Evolutionary conservation across 2,888 invertebrate species (phyloP), one percentile per base, ranked within the genome.

Genomic region (Marronus borbonicus): DNA sequence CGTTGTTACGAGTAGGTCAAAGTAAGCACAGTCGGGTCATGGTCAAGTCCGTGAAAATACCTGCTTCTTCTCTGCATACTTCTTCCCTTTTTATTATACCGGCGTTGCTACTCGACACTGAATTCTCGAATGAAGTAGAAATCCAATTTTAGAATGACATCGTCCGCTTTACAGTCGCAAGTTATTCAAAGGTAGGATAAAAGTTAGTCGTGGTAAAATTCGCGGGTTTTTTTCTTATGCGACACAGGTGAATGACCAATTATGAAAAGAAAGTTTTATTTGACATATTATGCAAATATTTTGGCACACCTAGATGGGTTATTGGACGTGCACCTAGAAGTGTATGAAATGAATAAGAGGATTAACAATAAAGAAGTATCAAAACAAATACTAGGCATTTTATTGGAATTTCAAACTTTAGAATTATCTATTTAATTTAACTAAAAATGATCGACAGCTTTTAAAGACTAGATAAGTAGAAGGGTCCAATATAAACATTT

Each of bases 71-170:
- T 31, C 10, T 17, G 24, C 64, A 39, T 58, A 28, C 31, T 64
- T 55, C 55, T 55, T 20, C 8, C 20, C 55, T 20, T 58, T 17
- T 3, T 58, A 5, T 58, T 20, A 20, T 20, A 20, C 14, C 36
- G 31, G n/a, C 31, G 69, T 5, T 24, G 36, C 69, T 36, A 36
- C 28, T 64, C 17, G 55, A 17, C 17, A 0, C 20, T 17, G 20
- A 58, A 58, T 58, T 8, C 20, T 20, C 55, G 69, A 52, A 28
- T 28, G 55, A 69, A 17, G 52, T 52, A 31, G 69, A 52, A 69
- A 28, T 69, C 69, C 69, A 69, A 69, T 69, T 69, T 69, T 69
- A 69, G 69, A 69, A 69, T 69, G 52, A 69, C 69, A 58, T 58
- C 55, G 55, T 58, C 8, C 20, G 55, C 20, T 17, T 8, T 50